A percentile compares a stretch with the other conserved stretches of the same genome.
phyloP scores from a whole-genome alignment of 2,113 vertebrate genomes.

The Athene noctua region DNA sequence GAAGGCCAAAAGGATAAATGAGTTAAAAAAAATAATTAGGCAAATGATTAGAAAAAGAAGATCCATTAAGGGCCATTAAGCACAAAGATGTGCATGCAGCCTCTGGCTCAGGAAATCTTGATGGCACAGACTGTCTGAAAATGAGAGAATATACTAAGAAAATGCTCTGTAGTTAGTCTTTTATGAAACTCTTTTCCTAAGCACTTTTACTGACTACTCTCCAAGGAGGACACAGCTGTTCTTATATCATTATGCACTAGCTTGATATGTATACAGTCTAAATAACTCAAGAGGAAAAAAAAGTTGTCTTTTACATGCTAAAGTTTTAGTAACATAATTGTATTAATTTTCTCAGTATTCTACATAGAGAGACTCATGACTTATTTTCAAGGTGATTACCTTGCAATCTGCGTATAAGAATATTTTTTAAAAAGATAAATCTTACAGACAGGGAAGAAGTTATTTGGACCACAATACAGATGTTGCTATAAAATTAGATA shows the following conservation, averaged over 20 bases:
- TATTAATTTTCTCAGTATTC: not conserved
- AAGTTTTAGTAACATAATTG: not conserved
- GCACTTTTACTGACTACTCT: not conserved
- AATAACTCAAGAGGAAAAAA: not conserved
- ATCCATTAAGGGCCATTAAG: constrained; percentile 61
- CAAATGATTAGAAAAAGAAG: constrained; percentile 38
- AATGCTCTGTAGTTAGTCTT: not conserved
- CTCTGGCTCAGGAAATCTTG: constrained; percentile 37
- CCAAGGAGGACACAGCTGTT: not conserved
- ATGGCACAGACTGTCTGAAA: constrained; percentile 22
- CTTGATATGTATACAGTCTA: not conserved
- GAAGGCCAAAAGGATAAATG: constrained; percentile 62
- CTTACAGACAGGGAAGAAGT: not conserved
- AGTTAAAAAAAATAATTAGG: constrained; percentile 67
- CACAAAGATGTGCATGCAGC: constrained; percentile 30
- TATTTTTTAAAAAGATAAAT: not conserved
- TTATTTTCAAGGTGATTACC: constrained; percentile 2
- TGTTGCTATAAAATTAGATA: constrained; percentile 20
- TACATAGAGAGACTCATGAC: not conserved
- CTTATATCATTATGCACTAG: not conserved
- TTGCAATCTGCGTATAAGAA: not conserved
- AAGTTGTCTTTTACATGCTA: not conserved
- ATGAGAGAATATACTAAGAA: not conserved
- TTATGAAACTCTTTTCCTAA: constrained; percentile 12
- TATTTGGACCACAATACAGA: not conserved